Evolutionary conservation across 2,797 vertebrate genomes (phyloP).

Genomic region (Bovichtus variegatus): DNA sequence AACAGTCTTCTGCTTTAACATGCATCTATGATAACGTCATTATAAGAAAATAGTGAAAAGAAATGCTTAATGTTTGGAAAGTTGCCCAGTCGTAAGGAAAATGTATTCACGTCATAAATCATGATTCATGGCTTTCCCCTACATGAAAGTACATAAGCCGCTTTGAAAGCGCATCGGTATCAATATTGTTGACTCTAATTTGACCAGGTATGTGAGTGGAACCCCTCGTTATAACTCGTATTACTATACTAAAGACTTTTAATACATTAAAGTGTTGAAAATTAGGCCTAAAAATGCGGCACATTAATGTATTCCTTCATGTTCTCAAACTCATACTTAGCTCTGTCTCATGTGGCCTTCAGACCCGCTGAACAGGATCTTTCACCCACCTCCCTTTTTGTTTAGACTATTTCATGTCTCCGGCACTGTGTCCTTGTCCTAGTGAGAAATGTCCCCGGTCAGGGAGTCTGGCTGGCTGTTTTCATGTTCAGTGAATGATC

Average conservation of each 20-base stretch:
- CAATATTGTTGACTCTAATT: not conserved
- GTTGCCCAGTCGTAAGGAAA: not conserved
- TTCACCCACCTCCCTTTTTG: not conserved
- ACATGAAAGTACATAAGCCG: not conserved
- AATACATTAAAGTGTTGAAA: not conserved
- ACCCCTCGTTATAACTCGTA: not conserved
- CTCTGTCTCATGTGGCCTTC: not conserved
- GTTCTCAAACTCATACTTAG: not conserved
- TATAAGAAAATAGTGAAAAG: not conserved
- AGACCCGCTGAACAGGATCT: not conserved
- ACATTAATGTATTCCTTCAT: not conserved
- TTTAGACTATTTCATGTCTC: conserved; percentile 11
- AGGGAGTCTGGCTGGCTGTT: not conserved
- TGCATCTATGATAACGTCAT: not conserved
- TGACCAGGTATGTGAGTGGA: not conserved
- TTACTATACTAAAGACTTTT: not conserved
- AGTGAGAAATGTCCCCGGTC: not conserved
- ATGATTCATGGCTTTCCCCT: too few relatives aligned
- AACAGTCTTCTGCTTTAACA: not conserved
- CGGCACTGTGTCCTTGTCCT: conserved; percentile 12
- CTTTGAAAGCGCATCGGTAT: not conserved
- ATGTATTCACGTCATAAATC: not conserved
- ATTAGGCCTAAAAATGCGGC: not conserved
- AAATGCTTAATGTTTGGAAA: not conserved
- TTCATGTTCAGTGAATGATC: not conserved